Percentiles rank a stretch among this genome's conserved stretches.
Evolutionary conservation across 2,888 invertebrate genomes (phyloP).

Genomic region (Callimorpha dominula): DNA sequence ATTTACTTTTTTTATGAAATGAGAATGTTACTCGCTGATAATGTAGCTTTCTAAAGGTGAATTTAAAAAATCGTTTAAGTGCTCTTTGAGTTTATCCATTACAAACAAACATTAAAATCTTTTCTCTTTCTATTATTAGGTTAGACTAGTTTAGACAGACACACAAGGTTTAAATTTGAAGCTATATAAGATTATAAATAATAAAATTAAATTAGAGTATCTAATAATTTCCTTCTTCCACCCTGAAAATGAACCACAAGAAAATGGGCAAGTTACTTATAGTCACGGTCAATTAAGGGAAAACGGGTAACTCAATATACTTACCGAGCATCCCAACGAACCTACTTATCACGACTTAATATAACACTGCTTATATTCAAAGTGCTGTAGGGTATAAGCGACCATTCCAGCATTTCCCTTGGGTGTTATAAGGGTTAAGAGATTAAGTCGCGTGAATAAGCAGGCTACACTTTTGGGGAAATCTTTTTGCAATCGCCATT

Average conservation of each 20-base stretch:
- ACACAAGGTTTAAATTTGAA: neutral
- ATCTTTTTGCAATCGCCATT: slow-evolving; percentile 15
- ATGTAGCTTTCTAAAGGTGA: no score
- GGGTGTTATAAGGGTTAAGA: slow-evolving; percentile 25
- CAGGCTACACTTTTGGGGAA: slow-evolving; percentile 10
- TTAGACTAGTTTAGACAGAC: no score
- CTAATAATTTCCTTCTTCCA: neutral
- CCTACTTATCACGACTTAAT: slow-evolving; percentile 24
- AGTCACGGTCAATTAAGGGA: slow-evolving; percentile 21
- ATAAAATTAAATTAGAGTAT: neutral
- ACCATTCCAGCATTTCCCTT: slow-evolving; percentile 17
- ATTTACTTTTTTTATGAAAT: no score
- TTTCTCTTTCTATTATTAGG: no score
- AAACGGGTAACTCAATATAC: slow-evolving; percentile 23
- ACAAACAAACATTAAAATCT: no score
- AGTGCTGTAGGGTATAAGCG: slow-evolving; percentile 19
- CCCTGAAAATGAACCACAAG: slow-evolving; percentile 15
- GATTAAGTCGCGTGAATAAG: slow-evolving; percentile 25
- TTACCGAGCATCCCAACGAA: neutral
- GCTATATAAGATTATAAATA: neutral
- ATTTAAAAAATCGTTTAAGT: no score
- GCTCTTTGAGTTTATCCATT: no score
- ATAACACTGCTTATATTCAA: slow-evolving; percentile 21
- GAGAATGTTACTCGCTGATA: no score
- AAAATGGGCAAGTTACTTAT: slow-evolving; percentile 16